A percentile compares a stretch with the other conserved stretches of the same genome.
Conservation (phyloP, 2,113 vertebrate species). For the Xenus cinereus region DNA sequence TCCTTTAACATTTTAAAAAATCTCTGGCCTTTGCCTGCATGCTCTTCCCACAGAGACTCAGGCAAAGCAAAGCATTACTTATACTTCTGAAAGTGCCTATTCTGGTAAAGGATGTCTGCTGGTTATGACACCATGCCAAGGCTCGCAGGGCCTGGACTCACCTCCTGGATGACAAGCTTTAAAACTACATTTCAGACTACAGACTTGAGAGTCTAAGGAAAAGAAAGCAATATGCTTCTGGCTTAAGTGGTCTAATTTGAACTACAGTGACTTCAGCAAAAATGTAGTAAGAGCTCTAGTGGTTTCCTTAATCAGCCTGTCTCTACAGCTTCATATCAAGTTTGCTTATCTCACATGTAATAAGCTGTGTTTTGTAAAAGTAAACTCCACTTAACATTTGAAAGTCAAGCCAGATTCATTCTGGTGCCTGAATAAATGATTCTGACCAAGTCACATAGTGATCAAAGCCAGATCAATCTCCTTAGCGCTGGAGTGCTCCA, state of each 20-base stretch:
- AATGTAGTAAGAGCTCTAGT: neutral
- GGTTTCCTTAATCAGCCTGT: neutral
- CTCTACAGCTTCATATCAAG: neutral
- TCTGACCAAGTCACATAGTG: rapidly evolving
- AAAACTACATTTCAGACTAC: neutral
- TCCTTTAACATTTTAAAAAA: neutral
- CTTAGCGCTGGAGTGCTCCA: neutral
- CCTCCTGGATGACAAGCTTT: neutral
- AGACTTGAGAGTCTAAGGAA: neutral
- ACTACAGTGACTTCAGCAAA: neutral
- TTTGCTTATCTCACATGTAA: neutral
- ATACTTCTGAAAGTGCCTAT: neutral
- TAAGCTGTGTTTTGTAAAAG: neutral
- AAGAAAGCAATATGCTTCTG: neutral
- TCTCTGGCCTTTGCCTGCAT: neutral
- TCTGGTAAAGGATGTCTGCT: neutral
- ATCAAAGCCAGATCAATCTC: neutral
- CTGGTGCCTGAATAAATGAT: neutral
- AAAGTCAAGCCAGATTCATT: neutral
- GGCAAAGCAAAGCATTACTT: neutral
- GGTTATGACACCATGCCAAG: neutral
- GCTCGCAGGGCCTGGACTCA: neutral
- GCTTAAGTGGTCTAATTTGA: neutral
- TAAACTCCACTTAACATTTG: neutral
- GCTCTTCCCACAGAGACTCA: neutral